These are phyloP conservation scores for Drosophila lini DNA, from an alignment of 1,140 invertebrate species.

Conservation along the genomic window DNA sequence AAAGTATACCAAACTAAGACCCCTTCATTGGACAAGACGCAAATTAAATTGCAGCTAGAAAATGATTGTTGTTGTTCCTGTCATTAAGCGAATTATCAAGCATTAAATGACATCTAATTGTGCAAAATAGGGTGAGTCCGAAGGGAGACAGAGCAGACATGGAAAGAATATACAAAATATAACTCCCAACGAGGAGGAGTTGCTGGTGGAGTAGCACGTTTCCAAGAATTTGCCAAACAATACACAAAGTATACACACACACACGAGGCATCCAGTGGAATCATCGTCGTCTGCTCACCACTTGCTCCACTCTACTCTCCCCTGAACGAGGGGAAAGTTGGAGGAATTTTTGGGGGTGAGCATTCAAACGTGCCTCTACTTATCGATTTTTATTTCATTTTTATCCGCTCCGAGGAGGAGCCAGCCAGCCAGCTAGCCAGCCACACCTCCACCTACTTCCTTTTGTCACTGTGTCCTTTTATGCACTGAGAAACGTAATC, in stretches of 20 bases:
- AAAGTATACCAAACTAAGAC: not conserved
- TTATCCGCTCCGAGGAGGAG: conserved; percentile 68
- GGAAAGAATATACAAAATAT: conserved; percentile 17
- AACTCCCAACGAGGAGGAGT: conserved; percentile 5
- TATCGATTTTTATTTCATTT: conserved; percentile 83
- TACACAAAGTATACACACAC: conserved; percentile 34
- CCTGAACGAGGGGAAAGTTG: conserved; percentile 11
- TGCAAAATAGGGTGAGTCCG: conserved; percentile 14
- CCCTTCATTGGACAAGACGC: conserved; percentile 3
- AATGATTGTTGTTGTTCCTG: conserved; percentile 23
- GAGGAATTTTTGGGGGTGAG: conserved; percentile 22
- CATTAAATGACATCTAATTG: conserved; percentile 47
- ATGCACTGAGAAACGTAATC: conserved; percentile 8
- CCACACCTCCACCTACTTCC: conserved; percentile 6
- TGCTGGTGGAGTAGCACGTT: conserved; percentile 49
- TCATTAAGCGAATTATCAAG: conserved; percentile 46
- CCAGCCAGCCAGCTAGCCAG: conserved; percentile 16
- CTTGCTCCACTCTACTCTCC: conserved; percentile 1
- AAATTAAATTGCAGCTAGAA: conserved; percentile 22
- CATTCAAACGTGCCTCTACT: conserved; percentile 73
- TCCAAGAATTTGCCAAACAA: conserved; percentile 67
- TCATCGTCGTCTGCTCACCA: conserved; percentile 35
- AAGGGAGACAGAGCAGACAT: conserved; percentile 4
- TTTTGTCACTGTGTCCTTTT: conserved; percentile 25
- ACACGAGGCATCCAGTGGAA: conserved; percentile 36